Conservation (phyloP, 1,140 invertebrate genomes). For the Vollenhovia emeryi region DNA sequence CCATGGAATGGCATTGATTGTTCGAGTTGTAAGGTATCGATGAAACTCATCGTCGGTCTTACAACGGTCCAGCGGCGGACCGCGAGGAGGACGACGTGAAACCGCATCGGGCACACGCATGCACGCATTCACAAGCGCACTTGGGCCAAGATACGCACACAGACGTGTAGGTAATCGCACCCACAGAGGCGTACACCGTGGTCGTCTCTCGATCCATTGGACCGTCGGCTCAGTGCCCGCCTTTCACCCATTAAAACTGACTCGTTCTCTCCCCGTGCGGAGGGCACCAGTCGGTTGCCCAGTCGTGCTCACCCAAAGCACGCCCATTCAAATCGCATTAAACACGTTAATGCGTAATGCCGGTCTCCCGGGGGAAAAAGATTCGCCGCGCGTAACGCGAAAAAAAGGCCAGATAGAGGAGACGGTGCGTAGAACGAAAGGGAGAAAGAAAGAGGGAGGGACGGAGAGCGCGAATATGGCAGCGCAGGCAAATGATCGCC, state of each 20-base stretch:
- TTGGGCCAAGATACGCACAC: constrained; percentile 37
- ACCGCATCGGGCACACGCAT: neutral
- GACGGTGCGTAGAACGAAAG: constrained; percentile 29
- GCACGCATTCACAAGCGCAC: neutral
- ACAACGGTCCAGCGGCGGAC: neutral
- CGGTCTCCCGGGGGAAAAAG: constrained; percentile 25
- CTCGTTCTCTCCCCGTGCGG: constrained; percentile 70
- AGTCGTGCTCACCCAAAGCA: constrained; percentile 67
- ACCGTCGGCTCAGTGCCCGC: constrained; percentile 81
- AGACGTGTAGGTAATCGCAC: constrained; percentile 61
- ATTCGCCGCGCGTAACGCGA: constrained; percentile 3
- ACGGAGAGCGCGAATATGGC: neutral
- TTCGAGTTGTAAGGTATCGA: neutral
- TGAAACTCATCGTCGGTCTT: neutral
- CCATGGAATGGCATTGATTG: neutral
- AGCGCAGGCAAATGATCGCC: constrained; percentile 40
- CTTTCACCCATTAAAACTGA: constrained; percentile 83
- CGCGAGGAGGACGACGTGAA: constrained; percentile 10
- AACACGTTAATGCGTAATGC: constrained; percentile 68
- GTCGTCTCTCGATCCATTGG: constrained; percentile 82
- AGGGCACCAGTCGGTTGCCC: constrained; percentile 67
- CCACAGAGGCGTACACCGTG: constrained; percentile 72
- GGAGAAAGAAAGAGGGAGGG: constrained; percentile 15
- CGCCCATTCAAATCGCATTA: constrained; percentile 75
- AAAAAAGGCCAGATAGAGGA: constrained; percentile 17